Conservation (phyloP, 2,888 invertebrate genomes). For the Caenorhabditis sp. region DNA sequence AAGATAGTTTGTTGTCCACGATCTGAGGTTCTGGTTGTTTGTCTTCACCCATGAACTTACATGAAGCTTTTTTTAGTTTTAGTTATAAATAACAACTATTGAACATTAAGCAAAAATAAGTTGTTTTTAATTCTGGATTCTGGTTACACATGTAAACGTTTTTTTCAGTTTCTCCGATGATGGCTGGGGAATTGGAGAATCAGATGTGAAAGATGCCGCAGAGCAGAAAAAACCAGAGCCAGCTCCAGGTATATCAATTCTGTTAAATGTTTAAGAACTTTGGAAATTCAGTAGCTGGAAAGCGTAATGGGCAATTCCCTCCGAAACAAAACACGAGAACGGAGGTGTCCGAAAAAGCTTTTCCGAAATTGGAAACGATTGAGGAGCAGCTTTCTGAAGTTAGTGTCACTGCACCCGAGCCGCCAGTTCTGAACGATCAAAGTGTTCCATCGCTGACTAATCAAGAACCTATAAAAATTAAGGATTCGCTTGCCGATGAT, state of each 20-base stretch:
- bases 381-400: not conserved
- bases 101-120: no score
- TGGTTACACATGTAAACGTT: not conserved
- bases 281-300: not conserved
- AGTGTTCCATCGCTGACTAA: not conserved
- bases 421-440: not conserved
- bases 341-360: not conserved
- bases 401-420: not conserved
- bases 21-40: no score
- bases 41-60: no score
- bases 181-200: constrained; percentile 39
- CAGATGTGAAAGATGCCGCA: constrained; percentile 14
- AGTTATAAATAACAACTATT: no score
- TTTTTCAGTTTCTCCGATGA: constrained; percentile 48
- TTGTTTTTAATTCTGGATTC: no score
- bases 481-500: not conserved
- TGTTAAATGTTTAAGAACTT: not conserved
- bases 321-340: not conserved
- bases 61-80: no score
- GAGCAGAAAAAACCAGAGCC: not conserved
- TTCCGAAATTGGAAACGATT: not conserved
- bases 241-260: not conserved
- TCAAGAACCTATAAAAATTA: not conserved
- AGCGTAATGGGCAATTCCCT: not conserved
- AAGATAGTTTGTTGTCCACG: no score